Conservation (phyloP, 64 coral and sea anemone genomes). For the Montipora foliosa region DNA sequence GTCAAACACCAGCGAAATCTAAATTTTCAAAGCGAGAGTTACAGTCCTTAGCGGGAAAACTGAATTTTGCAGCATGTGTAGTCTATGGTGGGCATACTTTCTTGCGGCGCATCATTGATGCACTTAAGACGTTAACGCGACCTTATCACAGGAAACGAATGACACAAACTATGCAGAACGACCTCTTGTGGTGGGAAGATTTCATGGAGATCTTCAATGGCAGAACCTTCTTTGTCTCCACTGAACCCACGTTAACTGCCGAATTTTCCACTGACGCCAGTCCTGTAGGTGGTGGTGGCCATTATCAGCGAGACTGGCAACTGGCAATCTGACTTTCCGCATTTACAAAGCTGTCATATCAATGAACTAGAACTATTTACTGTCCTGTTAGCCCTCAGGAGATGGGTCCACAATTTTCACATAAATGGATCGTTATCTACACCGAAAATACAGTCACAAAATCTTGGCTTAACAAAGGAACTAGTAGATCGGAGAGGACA, state of each 20-base stretch:
- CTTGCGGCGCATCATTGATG: conserved; percentile 50
- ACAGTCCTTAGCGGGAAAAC: conserved; percentile 47
- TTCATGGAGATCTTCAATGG: conserved; percentile 59
- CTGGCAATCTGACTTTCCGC: not conserved
- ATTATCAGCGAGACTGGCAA: conserved; percentile 23
- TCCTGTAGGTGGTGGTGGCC: not conserved
- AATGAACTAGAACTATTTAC: conserved; percentile 51
- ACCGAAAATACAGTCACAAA: no score
- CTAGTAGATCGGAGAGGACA: no score
- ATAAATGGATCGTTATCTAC: no score
- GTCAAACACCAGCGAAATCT: not conserved
- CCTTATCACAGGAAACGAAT: not conserved
- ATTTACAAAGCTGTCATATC: not conserved
- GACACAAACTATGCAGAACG: not conserved
- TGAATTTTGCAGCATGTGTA: conserved; percentile 51
- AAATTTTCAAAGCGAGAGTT: conserved; percentile 14
- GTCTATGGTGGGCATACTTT: conserved; percentile 63
- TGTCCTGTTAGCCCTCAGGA: no score
- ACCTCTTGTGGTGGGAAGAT: conserved; percentile 53
- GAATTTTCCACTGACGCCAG: conserved; percentile 58
- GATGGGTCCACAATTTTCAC: no score
- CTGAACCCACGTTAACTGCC: not conserved
- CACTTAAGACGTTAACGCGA: not conserved
- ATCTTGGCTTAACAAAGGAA: no score
- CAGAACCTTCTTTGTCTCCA: not conserved